Evolutionary conservation across 2,113 vertebrate genomes (phyloP).

Genomic region (Melierax canorus): DNA sequence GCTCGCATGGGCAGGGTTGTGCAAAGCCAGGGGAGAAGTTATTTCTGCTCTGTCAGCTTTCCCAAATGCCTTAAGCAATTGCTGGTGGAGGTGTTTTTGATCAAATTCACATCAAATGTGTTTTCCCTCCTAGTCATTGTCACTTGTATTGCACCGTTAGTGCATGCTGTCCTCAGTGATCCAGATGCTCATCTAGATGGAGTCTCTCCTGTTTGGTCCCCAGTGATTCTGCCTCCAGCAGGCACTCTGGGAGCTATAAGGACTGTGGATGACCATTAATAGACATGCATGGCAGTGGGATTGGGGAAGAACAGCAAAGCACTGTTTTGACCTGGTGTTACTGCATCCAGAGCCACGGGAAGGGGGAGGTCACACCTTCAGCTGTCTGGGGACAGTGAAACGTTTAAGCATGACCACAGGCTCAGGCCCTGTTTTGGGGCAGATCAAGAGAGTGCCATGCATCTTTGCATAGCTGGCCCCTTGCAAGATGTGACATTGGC

Average conservation of each 20-base stretch:
- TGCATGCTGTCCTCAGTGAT: background rate
- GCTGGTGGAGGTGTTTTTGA: background rate
- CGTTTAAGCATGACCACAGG: background rate
- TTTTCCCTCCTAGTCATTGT: background rate
- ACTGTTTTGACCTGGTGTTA: background rate
- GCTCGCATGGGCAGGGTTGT: background rate
- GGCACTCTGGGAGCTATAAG: background rate
- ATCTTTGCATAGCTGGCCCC: background rate
- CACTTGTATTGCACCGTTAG: background rate
- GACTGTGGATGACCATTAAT: background rate
- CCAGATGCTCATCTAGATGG: background rate
- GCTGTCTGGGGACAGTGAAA: background rate
- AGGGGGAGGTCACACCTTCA: background rate
- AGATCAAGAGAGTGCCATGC: background rate
- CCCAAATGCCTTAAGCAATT: background rate
- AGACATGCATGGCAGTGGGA: background rate
- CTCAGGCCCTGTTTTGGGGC: background rate
- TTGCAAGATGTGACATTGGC: background rate
- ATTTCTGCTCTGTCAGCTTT: slow-evolving; percentile 17
- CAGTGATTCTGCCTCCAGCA: background rate
- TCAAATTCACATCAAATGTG: background rate
- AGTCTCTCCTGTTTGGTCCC: background rate
- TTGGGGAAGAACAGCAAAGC: background rate
- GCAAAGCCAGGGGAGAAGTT: background rate
- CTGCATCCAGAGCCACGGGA: background rate